Percentiles rank a stretch among this genome's conserved stretches.
Conservation (phyloP, 2,113 vertebrate genomes). For the Xyrauchen texanus region DNA sequence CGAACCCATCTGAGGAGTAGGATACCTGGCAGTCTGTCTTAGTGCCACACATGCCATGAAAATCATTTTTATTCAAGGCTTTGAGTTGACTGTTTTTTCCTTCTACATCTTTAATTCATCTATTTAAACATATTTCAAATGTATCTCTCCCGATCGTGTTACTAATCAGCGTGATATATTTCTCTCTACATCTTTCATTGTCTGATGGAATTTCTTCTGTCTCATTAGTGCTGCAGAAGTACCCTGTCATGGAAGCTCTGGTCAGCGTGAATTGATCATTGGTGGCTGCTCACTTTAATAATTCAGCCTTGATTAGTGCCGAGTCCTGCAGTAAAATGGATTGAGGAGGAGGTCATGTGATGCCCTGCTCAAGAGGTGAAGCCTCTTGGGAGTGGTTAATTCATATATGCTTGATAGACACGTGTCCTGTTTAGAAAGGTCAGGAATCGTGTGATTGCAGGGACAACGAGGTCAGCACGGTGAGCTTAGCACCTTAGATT, state of each 20-base stretch:
- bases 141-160: conserved; percentile 67
- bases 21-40: conserved; percentile 41
- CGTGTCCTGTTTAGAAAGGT: conserved; percentile 87
- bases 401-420: conserved; percentile 91
- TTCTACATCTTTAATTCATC: conserved; percentile 30
- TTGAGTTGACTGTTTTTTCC: not conserved
- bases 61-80: conserved; percentile 28
- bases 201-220: conserved; percentile 73
- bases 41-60: conserved; percentile 9
- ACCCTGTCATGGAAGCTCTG: conserved; percentile 51
- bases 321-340: conserved; percentile 78
- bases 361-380: conserved; percentile 82
- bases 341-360: conserved; percentile 74
- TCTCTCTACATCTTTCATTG: conserved; percentile 49
- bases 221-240: conserved; percentile 72
- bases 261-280: conserved; percentile 77
- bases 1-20: conserved; percentile 35
- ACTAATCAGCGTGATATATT: conserved; percentile 30
- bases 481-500: conserved; percentile 63
- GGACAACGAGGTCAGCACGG: conserved; percentile 71
- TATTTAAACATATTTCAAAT: conserved; percentile 71
- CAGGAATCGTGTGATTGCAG: conserved; percentile 73
- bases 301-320: conserved; percentile 79
- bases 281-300: conserved; percentile 78
- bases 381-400: conserved; percentile 88